Evolutionary conservation across 2,797 vertebrate species (phyloP).

Genomic region (Molossus molossus): DNA sequence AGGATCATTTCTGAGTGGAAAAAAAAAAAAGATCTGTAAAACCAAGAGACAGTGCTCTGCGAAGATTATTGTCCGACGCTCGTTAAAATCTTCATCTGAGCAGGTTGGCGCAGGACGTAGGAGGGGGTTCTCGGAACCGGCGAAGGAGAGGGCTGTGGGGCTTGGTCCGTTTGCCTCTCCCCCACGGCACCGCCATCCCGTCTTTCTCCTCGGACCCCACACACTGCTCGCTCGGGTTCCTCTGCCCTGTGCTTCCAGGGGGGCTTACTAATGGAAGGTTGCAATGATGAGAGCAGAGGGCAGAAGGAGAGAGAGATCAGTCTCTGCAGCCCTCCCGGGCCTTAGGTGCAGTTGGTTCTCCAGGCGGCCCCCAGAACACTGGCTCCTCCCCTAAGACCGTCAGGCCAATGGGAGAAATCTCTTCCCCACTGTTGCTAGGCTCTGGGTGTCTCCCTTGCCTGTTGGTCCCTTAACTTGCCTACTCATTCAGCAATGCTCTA

Average conservation of each 20-base stretch:
- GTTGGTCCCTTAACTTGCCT: neutral
- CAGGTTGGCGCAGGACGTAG: neutral
- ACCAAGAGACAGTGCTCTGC: neutral
- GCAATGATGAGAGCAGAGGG: neutral
- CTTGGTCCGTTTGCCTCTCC: neutral
- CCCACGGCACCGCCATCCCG: rapidly evolving
- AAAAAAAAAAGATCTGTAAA: slow-evolving; percentile 12
- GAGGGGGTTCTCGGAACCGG: neutral
- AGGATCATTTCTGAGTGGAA: slow-evolving; percentile 53
- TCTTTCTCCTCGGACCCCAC: neutral
- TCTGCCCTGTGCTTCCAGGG: neutral
- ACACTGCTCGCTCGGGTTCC: neutral
- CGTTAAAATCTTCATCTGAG: neutral
- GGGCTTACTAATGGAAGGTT: neutral
- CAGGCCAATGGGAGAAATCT: neutral
- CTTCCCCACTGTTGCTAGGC: neutral
- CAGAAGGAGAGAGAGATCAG: too few relatives aligned
- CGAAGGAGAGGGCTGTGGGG: neutral
- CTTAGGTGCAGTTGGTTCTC: neutral
- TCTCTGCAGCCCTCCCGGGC: rapidly evolving
- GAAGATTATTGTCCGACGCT: neutral
- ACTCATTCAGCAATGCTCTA: neutral
- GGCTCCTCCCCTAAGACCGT: neutral
- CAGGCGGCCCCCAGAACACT: rapidly evolving
- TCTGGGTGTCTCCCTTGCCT: neutral